phyloP scores from a whole-genome alignment of 2,797 vertebrate genomes.

The Hydrophis major region DNA sequence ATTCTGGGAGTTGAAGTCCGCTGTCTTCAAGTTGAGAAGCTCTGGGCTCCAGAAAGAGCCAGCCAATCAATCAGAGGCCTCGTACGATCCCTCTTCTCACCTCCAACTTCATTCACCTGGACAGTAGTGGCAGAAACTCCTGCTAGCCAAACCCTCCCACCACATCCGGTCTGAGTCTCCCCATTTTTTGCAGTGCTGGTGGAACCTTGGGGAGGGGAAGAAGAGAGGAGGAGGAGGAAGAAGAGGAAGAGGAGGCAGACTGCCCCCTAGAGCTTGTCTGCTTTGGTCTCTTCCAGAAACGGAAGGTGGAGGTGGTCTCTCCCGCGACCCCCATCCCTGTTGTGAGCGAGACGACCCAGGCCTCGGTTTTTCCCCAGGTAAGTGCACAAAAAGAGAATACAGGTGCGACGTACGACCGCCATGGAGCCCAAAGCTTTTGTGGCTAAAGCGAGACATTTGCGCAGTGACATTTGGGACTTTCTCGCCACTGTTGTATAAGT shows the following conservation, averaged over 20 bases:
- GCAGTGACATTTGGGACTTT: background rate
- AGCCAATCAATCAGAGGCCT: too few relatives aligned
- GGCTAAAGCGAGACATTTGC: background rate
- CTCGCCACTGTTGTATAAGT: background rate
- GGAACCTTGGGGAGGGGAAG: background rate
- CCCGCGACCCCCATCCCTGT: conserved; percentile 82
- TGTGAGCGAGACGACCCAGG: conserved; percentile 83
- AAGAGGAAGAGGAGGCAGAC: background rate
- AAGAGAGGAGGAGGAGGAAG: too few relatives aligned
- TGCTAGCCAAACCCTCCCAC: background rate
- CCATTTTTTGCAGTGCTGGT: background rate
- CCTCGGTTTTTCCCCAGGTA: conserved; percentile 84
- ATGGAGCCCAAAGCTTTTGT: background rate
- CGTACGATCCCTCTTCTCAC: too few relatives aligned
- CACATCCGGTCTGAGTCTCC: too few relatives aligned
- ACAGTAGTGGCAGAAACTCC: background rate
- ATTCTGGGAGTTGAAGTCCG: background rate
- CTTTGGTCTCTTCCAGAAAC: conserved; percentile 79
- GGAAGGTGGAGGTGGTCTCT: conserved; percentile 87
- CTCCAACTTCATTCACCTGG: background rate
- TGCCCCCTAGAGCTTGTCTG: background rate
- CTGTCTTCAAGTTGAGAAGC: background rate
- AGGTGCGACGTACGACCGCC: rapidly evolving
- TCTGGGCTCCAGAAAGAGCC: background rate
- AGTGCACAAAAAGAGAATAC: background rate